Percentiles rank a stretch among this genome's conserved stretches.
phyloP scores from a whole-genome alignment of 2,797 vertebrate species.

The Selene dorsalis region DNA sequence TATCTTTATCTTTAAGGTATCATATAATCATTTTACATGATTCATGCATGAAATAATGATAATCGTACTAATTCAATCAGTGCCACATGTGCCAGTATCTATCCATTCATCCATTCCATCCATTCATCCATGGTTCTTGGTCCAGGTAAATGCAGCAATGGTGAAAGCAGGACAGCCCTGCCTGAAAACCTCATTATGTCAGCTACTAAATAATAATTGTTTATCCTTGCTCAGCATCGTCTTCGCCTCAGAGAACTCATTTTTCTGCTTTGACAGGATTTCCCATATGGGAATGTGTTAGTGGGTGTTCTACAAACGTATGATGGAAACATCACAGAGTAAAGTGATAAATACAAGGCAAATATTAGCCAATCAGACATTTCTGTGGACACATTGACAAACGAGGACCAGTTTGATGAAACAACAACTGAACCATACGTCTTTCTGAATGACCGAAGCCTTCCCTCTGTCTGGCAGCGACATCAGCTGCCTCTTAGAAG shows the following conservation, averaged over 20 bases:
- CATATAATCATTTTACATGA: conserved; percentile 10
- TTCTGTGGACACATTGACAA: conserved; percentile 47
- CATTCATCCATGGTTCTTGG: neutral
- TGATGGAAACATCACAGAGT: conserved; percentile 34
- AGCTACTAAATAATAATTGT: conserved; percentile 58
- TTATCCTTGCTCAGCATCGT: conserved; percentile 52
- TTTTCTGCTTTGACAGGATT: conserved; percentile 60
- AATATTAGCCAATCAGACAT: conserved; percentile 24
- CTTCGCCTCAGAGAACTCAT: conserved; percentile 44
- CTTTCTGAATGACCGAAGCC: conserved; percentile 5
- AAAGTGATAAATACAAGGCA: conserved; percentile 47
- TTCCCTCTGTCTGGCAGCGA: conserved; percentile 20
- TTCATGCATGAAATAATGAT: neutral
- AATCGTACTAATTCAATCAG: conserved; percentile 10
- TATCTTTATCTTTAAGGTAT: conserved; percentile 17
- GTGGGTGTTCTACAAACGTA: conserved; percentile 33
- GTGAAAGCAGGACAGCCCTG: conserved; percentile 26
- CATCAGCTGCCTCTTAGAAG: conserved; percentile 26
- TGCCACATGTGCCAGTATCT: neutral
- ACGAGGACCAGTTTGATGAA: conserved; percentile 25
- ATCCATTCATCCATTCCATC: conserved; percentile 2
- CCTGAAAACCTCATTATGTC: conserved; percentile 49
- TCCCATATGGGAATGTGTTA: conserved; percentile 51
- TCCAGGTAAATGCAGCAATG: conserved; percentile 13
- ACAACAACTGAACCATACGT: conserved; percentile 49